Evolutionary conservation across 2,888 invertebrate genomes (phyloP), one percentile per base, ranked within the genome.

Genomic region (Drosophila algonquin): DNA sequence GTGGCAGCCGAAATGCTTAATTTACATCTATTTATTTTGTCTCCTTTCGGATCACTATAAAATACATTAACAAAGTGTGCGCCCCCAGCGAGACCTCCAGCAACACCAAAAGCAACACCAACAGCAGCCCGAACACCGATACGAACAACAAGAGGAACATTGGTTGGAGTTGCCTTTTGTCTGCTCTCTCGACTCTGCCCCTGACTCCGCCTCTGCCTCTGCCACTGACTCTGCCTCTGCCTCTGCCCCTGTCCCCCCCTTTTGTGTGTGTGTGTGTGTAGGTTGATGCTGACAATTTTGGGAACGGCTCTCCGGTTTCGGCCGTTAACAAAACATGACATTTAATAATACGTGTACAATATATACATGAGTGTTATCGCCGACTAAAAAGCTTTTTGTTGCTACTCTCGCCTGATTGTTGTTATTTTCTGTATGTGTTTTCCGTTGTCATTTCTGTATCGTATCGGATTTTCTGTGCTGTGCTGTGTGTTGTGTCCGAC

Each of bases 321-420:
- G 87, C 83, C 87, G 87, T 83, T 83, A 87, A 83, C 87, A 83
- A 87, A 87, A 83, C 83, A 83, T 83, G 87, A 85, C 83, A 83
- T 83, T 83, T 87, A 87, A 83, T 87, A 83, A 83, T 83, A 87
- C 83, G 82, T 87, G 81, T 81, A 87, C 82, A 87, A 82, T 82
- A 72, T 79, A 83, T 81, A 79, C 82, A 87, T 76, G 79, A 83
- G 87, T 83, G 87, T 83, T 83, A 87, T 87, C 87, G 87, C 85
- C 79, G 85, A 87, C 82, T 87, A 83, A 83, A 83, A 87, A 83
- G 83, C 87, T 83, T 87, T 83, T 85, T 85, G 85, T 83, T 83
- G 82, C 81, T 77, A 72, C 75, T 87, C 65, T 65, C 54, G 50
- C 81, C 50, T 63, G 73, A 59, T 71, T 70, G 71, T 70, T 72